Evolutionary conservation across 2,113 vertebrate genomes (phyloP), one percentile per base, ranked within the genome.

Genomic region (Heterotis niloticus): DNA sequence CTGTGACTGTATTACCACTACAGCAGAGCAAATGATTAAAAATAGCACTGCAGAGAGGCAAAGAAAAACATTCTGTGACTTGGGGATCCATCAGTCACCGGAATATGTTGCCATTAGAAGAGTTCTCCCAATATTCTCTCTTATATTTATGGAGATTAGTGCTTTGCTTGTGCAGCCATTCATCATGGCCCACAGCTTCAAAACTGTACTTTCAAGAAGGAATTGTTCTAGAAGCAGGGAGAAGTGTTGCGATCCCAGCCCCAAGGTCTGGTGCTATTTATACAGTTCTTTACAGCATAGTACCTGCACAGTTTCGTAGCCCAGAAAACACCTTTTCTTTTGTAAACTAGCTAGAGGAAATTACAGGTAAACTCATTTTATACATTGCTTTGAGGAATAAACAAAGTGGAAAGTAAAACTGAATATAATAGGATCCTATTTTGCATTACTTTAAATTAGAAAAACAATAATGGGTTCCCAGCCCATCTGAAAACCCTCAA

Each of bases 101-200:
- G 76, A 54, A 68, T 17, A 28, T 12, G 51, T 23, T 68, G 13
- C 44, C 26, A 5, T 26, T 78, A 57, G 52, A 67, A 77, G 64
- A 44, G 12, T 52, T 13, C 51, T 28, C 64, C 51, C 44, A 74
- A 29, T 29, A 23, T 54, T 52, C 44, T 44, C 10, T n/a, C 18
- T 52, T 4, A 51, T 69, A 68, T 78, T 78, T 29, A 69, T 56
- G 54, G 76, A 56, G 60, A 65, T 66, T 66, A 65, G 51, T 10
- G 10, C 20, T 26, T 74, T 74, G 65, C 3, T 44, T 20, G 52
- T 34, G 76, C 23, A n/a, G n/a, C 4, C 20, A 51, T 78, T 56
- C 24, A 5, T 78, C 65, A 59, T 17, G 9, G 12, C 68, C 64
- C 65, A 20, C 23, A n/a, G 54, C 23, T 9, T 29, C 9, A 57